A percentile compares a stretch with the other conserved stretches of the same genome.
These are phyloP conservation scores for Anaspis maculata DNA, from an alignment of 2,888 invertebrate species.

Conservation along the genomic window DNA sequence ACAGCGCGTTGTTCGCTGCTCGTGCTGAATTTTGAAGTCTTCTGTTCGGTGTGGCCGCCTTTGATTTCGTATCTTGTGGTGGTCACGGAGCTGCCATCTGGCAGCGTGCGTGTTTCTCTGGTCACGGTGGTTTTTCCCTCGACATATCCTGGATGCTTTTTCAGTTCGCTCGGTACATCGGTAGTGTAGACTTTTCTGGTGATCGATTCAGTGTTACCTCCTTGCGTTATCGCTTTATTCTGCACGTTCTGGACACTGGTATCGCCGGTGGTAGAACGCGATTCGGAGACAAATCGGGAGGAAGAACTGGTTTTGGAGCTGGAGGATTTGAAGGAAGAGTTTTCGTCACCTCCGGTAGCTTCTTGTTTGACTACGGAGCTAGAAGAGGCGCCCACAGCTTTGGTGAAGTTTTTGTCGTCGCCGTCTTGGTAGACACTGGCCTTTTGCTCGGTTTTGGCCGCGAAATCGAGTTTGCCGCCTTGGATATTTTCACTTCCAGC, in stretches of 20 bases:
- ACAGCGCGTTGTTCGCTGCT: background rate
- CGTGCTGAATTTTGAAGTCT: background rate
- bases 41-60: constrained; percentile 21
- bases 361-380: constrained; percentile 46
- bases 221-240: constrained; percentile 5
- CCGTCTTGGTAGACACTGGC: constrained; percentile 48
- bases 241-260: constrained; percentile 4
- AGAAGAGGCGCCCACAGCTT: constrained; percentile 43
- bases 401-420: constrained; percentile 47
- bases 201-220: constrained; percentile 15
- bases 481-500: constrained; percentile 56
- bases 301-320: constrained; percentile 33
- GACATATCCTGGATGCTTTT: constrained; percentile 31
- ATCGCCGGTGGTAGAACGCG: constrained; percentile 19
- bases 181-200: constrained; percentile 23
- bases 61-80: constrained; percentile 58
- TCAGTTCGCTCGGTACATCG: constrained; percentile 31
- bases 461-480: constrained; percentile 56
- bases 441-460: constrained; percentile 54
- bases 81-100: constrained; percentile 60
- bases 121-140: constrained; percentile 59
- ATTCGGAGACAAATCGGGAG: constrained; percentile 31
- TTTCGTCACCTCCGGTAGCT: constrained; percentile 46
- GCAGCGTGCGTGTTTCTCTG: constrained; percentile 57
- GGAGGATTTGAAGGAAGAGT: constrained; percentile 38